Base-by-base conservation (phyloP, 1,140 invertebrate genomes). In the Panagrolaimus sp. region DNA sequence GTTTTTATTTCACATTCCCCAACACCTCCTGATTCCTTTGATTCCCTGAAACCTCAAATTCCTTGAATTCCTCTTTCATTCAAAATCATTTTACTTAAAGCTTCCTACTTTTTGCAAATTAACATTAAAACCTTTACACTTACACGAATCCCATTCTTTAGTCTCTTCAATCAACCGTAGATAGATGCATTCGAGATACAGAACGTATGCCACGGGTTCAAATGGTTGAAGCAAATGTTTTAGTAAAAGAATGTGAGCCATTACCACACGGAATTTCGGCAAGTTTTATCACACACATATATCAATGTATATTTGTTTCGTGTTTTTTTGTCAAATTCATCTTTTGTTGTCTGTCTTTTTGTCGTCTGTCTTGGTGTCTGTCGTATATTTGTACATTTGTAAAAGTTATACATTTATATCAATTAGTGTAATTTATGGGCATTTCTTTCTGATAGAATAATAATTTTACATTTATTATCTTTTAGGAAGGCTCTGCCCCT, bases 151-250 rank as follows among this genome's bases (percentile, higher is more conserved):
- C 38, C 38, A 46, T 65, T 72, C 63, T 14, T 58, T 58, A 72
- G 71, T 72, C 71, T 9, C 63, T 89, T 68, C 91, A 89, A 72
- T 91, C 91, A 17, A 69, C 71, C 12, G 87, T 93, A 45, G 90
- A 89, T 0, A 90, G 91, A 83, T 92, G 93, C 85, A 90, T 91
- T 65, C 90, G 92, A 81, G 91, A 93, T 79, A 90, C 91, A 80
- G 88, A 92, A 28, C 90, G 92, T 84, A 91, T 93, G 85, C 87
- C 92, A 72, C 79, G 90, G 91, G 70, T 89, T 24, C 62, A 43
- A 43, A 38, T 72, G 58, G 32, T 70, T 55, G 32, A 32, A 38
- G 28, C 65, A 32, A 32, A 70, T n/a, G 43, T 70, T 21, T 24
- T 68, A 26, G 28, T 64, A 7, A 52, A 69, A 47, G 71, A 76